These are phyloP conservation scores for Dasypus novemcinctus DNA, from an alignment of 2,113 vertebrate species.

Conservation along the genomic window DNA sequence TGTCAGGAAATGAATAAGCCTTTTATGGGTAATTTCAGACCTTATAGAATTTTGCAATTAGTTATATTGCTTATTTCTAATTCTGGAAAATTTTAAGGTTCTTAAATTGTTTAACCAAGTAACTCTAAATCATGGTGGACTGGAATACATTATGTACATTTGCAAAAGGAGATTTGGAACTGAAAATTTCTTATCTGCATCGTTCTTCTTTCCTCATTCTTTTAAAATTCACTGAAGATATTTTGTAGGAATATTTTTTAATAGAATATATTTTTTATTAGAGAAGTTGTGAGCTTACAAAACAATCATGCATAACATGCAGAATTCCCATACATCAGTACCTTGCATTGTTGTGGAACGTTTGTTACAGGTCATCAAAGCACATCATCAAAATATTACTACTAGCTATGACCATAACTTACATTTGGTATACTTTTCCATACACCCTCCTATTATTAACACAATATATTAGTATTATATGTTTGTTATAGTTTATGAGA, in stretches of 20 bases:
- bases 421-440: too few relatives aligned
- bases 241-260: neutral
- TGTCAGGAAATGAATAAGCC: slow-evolving; percentile 2
- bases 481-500: too few relatives aligned
- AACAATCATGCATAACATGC: too few relatives aligned
- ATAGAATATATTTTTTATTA: too few relatives aligned
- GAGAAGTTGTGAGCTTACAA: too few relatives aligned
- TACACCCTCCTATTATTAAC: too few relatives aligned
- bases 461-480: too few relatives aligned
- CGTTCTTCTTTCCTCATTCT: neutral
- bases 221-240: slow-evolving; percentile 13
- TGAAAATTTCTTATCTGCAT: neutral
- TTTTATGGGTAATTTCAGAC: neutral
- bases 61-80: neutral
- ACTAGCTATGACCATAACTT: too few relatives aligned
- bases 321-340: too few relatives aligned
- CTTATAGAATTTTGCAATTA: slow-evolving; percentile 28
- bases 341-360: too few relatives aligned
- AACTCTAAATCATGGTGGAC: neutral
- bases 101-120: slow-evolving; percentile 1
- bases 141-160: slow-evolving; percentile 9
- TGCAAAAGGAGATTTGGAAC: slow-evolving; percentile 27
- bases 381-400: too few relatives aligned
- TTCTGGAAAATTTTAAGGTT: slow-evolving; percentile 40
- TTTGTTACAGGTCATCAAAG: too few relatives aligned